Evolutionary conservation across 2,888 invertebrate species (phyloP).

Genomic region (Brachyptera putata): DNA sequence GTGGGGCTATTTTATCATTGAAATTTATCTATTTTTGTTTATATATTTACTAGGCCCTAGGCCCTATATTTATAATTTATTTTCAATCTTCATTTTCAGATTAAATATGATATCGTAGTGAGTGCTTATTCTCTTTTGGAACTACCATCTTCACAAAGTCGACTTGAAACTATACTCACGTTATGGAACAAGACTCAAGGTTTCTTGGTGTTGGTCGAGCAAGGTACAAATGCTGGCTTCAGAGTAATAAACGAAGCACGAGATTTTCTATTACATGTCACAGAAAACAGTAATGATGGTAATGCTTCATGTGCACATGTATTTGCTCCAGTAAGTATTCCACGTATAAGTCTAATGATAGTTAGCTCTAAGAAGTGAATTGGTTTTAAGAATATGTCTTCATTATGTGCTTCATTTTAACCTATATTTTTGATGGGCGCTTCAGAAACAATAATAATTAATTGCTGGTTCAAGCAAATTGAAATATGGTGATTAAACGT

Average conservation of each 20-base stretch:
- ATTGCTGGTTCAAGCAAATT: too few species aligned
- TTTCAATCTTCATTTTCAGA: slow-evolving; percentile 49
- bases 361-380: too few species aligned
- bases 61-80: too few species aligned
- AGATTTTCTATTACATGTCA: slow-evolving; percentile 65
- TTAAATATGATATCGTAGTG: slow-evolving; percentile 73
- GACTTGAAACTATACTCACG: slow-evolving; percentile 66
- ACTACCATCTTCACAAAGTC: slow-evolving; percentile 59
- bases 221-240: slow-evolving; percentile 78
- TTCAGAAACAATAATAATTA: too few species aligned
- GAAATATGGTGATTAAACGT: too few species aligned
- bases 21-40: too few species aligned
- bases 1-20: not conserved
- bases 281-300: slow-evolving; percentile 35
- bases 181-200: slow-evolving; percentile 83
- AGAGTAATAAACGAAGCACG: slow-evolving; percentile 74
- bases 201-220: slow-evolving; percentile 78
- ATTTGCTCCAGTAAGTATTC: slow-evolving; percentile 66
- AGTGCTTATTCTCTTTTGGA: slow-evolving; percentile 80
- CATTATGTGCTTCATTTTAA: too few species aligned
- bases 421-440: too few species aligned
- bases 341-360: too few species aligned
- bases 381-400: too few species aligned
- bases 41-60: too few species aligned
- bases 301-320: slow-evolving; percentile 53